These are phyloP conservation scores for Furcifer pardalis DNA, from an alignment of 2,797 vertebrate genomes.

Conservation along the genomic window DNA sequence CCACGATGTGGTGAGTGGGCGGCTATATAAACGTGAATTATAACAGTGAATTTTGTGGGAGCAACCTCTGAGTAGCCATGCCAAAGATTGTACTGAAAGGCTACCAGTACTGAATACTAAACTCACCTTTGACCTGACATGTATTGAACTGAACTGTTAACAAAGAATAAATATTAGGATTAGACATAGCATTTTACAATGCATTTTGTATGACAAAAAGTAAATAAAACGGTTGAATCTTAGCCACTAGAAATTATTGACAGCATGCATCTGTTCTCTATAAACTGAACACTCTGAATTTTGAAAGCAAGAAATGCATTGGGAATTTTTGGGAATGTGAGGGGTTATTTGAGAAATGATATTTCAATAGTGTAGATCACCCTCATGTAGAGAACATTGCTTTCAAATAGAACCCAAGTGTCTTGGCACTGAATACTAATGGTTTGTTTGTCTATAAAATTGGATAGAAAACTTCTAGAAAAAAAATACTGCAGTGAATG, in stretches of 20 bases:
- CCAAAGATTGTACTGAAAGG: too few relatives aligned
- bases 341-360: neutral
- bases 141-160: neutral
- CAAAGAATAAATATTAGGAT: neutral
- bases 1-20: too few relatives aligned
- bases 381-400: neutral
- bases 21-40: too few relatives aligned
- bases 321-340: neutral
- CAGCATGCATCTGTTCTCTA: neutral
- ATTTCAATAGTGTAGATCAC: neutral
- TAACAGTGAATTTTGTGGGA: neutral
- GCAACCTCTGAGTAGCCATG: too few relatives aligned
- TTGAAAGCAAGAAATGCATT: neutral
- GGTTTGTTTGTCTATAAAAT: neutral
- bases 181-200: neutral
- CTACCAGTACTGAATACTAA: too few relatives aligned
- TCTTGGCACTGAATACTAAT: neutral
- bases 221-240: neutral
- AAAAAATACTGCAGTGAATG: neutral
- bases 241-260: neutral
- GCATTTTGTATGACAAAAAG: neutral
- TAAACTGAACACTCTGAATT: neutral
- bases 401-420: neutral
- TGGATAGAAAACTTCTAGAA: neutral
- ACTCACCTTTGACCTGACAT: neutral